A percentile compares a stretch with the other conserved stretches of the same genome.
phyloP scores from a whole-genome alignment of 2,113 vertebrate species.

The Boleophthalmus pectinirostris region DNA sequence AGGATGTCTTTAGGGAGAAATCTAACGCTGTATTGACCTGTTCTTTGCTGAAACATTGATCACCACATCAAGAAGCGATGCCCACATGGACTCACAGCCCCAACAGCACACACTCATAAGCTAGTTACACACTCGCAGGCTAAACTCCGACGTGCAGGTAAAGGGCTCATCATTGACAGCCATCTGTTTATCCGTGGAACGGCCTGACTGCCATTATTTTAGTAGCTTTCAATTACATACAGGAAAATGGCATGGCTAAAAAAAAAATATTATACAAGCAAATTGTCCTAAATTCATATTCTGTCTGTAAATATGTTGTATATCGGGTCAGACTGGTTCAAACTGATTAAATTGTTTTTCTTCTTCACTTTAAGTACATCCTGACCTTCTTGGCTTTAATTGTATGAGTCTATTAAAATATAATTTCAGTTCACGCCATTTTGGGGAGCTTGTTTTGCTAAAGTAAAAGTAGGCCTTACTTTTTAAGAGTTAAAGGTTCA shows the following conservation, averaged over 20 bases:
- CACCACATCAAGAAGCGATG: slow-evolving; percentile 55
- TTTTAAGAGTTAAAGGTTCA: no score
- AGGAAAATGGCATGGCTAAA: slow-evolving; percentile 33
- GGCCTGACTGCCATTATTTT: slow-evolving; percentile 36
- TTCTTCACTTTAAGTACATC: slow-evolving; percentile 25
- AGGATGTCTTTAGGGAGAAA: slow-evolving; percentile 62
- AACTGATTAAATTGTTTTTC: slow-evolving; percentile 43
- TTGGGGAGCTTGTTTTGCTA: background rate
- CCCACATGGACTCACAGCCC: slow-evolving; percentile 17
- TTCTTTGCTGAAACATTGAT: slow-evolving; percentile 64
- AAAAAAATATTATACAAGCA: slow-evolving; percentile 24
- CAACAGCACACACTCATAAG: slow-evolving; percentile 14
- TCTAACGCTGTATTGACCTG: slow-evolving; percentile 70
- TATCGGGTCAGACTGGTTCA: slow-evolving; percentile 26
- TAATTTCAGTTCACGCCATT: background rate
- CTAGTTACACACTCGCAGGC: slow-evolving; percentile 9
- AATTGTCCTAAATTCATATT: slow-evolving; percentile 25
- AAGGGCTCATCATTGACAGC: slow-evolving; percentile 57
- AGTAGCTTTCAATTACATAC: slow-evolving; percentile 56
- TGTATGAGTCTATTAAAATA: slow-evolving; percentile 25
- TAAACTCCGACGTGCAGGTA: slow-evolving; percentile 39
- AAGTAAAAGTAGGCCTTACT: background rate
- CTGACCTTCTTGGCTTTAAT: slow-evolving; percentile 21
- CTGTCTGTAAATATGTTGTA: slow-evolving; percentile 20
- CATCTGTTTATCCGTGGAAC: slow-evolving; percentile 45